Conservation (phyloP, 1,140 invertebrate genomes). For the Cydia amplana region DNA sequence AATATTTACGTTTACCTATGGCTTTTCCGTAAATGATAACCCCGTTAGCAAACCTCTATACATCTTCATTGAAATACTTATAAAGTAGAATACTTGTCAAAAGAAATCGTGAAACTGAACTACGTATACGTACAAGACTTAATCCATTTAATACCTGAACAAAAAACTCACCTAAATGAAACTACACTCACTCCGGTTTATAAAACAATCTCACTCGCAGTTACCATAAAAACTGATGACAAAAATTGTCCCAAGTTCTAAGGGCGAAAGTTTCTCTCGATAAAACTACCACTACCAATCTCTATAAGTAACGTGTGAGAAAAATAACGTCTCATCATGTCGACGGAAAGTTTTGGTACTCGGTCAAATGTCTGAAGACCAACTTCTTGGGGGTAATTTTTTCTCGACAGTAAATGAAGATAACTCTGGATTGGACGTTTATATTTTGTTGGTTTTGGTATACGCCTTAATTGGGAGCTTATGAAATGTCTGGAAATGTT, state of each 20-base stretch:
- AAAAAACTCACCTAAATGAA: conserved; percentile 18
- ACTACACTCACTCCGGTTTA: conserved; percentile 5
- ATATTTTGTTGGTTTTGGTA: background rate
- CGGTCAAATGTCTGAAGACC: conserved; percentile 23
- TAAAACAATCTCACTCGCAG: conserved; percentile 19
- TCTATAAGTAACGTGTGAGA: conserved; percentile 29
- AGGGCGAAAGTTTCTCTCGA: conserved; percentile 15
- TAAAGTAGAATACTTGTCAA: background rate
- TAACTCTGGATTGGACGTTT: background rate
- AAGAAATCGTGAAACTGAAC: background rate
- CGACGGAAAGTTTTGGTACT: background rate
- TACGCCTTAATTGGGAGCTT: background rate
- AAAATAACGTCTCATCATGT: conserved; percentile 16
- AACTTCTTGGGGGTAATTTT: background rate
- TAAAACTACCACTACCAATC: conserved; percentile 14
- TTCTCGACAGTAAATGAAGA: background rate
- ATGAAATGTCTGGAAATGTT: background rate
- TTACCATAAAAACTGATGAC: conserved; percentile 21
- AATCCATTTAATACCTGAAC: conserved; percentile 6
- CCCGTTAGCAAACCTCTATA: too few relatives aligned
- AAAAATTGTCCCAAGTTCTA: conserved; percentile 24
- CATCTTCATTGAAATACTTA: background rate
- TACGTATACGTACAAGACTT: too few relatives aligned
- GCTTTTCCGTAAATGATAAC: too few relatives aligned
- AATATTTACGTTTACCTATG: too few relatives aligned